Conservation (phyloP, 2,797 vertebrate genomes). For the Falco novaeseelandiae region DNA sequence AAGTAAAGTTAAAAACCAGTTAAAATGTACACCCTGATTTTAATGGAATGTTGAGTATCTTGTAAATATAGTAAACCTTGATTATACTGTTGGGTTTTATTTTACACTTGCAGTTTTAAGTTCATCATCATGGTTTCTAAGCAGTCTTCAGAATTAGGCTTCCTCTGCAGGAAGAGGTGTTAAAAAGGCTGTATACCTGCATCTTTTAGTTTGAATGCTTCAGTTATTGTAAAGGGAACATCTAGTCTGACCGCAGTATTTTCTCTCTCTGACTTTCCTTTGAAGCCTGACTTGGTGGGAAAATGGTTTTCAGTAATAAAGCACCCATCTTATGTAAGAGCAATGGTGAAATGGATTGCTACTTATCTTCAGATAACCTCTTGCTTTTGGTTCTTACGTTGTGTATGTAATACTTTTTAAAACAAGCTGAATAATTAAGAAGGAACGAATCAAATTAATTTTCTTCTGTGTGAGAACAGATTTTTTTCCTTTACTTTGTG, state of each 20-base stretch:
- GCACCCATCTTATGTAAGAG: neutral
- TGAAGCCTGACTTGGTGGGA: neutral
- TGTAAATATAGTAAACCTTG: neutral
- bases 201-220: neutral
- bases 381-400: neutral
- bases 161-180: neutral
- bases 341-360: neutral
- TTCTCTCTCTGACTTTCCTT: neutral
- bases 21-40: neutral
- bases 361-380: neutral
- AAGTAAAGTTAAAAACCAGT: neutral
- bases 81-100: neutral
- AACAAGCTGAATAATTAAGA: neutral
- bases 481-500: neutral
- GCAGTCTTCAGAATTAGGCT: neutral
- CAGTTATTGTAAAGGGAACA: neutral
- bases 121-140: neutral
- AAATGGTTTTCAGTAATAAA: neutral
- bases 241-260: neutral
- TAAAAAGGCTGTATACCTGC: neutral
- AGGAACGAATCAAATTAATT: neutral
- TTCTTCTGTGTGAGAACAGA: neutral
- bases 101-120: neutral
- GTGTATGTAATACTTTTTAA: neutral
- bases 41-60: neutral